phyloP scores from a whole-genome alignment of 1,140 invertebrate genomes.

The Calycopis cecrops region DNA sequence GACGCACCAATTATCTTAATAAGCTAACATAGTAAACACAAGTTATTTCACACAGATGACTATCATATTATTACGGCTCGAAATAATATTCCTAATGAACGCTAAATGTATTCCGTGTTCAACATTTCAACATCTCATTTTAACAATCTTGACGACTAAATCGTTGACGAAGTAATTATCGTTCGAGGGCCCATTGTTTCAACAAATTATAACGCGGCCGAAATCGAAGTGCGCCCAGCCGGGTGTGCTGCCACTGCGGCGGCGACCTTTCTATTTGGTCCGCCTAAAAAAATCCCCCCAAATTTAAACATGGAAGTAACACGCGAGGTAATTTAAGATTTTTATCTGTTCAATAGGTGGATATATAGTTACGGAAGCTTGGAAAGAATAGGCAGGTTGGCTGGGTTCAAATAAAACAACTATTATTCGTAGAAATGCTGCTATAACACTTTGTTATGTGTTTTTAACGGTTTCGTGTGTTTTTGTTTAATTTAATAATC shows the following conservation, averaged over 20 bases:
- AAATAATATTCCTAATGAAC: slow-evolving; percentile 23
- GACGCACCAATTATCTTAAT: slow-evolving; percentile 7
- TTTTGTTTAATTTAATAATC: no score
- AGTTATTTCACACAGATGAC: slow-evolving; percentile 12
- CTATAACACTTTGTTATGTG: no score
- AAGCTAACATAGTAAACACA: slow-evolving; percentile 1
- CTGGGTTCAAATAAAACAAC: no score
- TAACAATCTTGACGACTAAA: slow-evolving; percentile 39
- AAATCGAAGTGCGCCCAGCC: slow-evolving; percentile 29
- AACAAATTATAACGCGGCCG: slow-evolving; percentile 35
- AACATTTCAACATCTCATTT: slow-evolving; percentile 39
- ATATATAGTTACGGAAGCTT: slow-evolving; percentile 58
- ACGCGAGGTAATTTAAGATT: slow-evolving; percentile 61
- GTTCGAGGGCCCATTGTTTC: slow-evolving; percentile 44
- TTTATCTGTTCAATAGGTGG: slow-evolving; percentile 65
- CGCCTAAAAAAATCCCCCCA: slow-evolving; percentile 36
- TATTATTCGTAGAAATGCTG: no score
- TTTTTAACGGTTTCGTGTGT: no score
- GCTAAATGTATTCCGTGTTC: slow-evolving; percentile 29
- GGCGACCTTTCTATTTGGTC: slow-evolving; percentile 29
- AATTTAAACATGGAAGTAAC: slow-evolving; percentile 52
- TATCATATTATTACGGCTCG: slow-evolving; percentile 9
- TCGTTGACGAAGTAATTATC: slow-evolving; percentile 49
- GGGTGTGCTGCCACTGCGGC: slow-evolving; percentile 16
- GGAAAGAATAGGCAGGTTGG: slow-evolving; percentile 42